Base-by-base conservation (phyloP, 2,113 vertebrate species). In the Mola mola region DNA sequence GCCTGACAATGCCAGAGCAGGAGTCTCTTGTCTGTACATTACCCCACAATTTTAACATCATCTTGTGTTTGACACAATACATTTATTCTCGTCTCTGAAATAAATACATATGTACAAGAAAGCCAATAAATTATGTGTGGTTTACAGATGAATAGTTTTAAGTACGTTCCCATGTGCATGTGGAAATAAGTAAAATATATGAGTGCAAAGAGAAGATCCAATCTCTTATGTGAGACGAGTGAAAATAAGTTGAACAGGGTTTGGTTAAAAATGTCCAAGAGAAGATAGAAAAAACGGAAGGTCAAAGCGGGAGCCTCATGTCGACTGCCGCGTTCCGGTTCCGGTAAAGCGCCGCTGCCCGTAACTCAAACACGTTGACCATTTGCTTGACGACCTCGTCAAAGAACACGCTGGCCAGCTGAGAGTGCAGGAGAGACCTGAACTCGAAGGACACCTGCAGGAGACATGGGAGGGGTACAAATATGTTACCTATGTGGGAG, bases 381-480 rank as follows among this genome's bases (percentile, higher is more conserved):
- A 93, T 94, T 75, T 93, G 78, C 75, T 93, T 94, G 9, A 92
- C 89, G 53, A 93, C 92, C 46, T 94, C 84, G 3, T 93, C 75
- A 1, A 93, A 93, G 74, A 94, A 94, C 5, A 93, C 4, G 2
- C 62, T 59, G 16, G 89, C 92, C 8, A 94, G 63, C 8, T 90
- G 92, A 64, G 92, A 91, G 82, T 94, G 93, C 28, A 94, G 78
- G 7, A 89, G 48, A 5, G 92, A 94, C 48, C 79, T 93, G 81
- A 94, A 93, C 81, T 93, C 93, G 81, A 94, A 94, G 0, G 90
- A 90, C 29, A 94, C 92, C 93, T 94, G 20, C 1, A 78, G 34
- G 40, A 11, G 6, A 22, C 16, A 69, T n/a, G 8, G 8, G 20
- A 19, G 12, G n/a, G 4, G 17, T 3, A 24, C 5, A 20, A 11